Evolutionary conservation across 2,113 vertebrate genomes (phyloP), one percentile per base, ranked within the genome.

Genomic region (Ploceus nigricollis): DNA sequence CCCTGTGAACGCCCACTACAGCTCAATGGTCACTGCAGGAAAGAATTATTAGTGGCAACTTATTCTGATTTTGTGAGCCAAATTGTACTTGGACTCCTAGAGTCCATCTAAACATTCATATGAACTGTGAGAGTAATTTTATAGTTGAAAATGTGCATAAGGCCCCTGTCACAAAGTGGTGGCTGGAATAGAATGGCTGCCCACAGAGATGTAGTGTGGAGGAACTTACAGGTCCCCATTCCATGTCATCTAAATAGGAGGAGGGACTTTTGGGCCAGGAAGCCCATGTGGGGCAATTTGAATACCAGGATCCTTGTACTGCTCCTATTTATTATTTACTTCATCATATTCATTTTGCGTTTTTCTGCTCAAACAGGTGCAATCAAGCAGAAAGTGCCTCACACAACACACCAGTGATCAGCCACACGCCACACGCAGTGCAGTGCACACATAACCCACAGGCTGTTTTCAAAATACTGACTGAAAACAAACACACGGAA

Each of bases 401-500:
- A 10, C 60, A 5, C 9, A 40, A 17, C 44, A 53, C 57, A 27
- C 12, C 54, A 35, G 45, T 5, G 73, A 94, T 87, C 73, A 93
- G 70, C 33, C 73, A 42, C 73, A 15, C 0, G 10, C 68, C 90
- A 61, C 63, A 75, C 0, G 23, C 81, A 39, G 65, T 1, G 66
- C 72, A 80, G 50, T 18, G 58, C 45, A 25, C 11, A 47, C 60
- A 51, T 1, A 88, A 35, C 54, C 66, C 68, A 63, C 63, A 64
- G 93, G 51, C 82, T 90, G 71, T 77, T 95, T 66, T 35, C 84
- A 96, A 93, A 91, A 94, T 15, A 87, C 60, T 18, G n/a, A 4
- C 24, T 51, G 58, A 86, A 96, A 94, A 94, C 79, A 95, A 94
- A 93, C 25, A 77, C 35, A 80, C 2, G 0, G 25, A 60, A 61